Conservation (phyloP, 2,797 vertebrate species). For the Microhierax caerulescens region DNA sequence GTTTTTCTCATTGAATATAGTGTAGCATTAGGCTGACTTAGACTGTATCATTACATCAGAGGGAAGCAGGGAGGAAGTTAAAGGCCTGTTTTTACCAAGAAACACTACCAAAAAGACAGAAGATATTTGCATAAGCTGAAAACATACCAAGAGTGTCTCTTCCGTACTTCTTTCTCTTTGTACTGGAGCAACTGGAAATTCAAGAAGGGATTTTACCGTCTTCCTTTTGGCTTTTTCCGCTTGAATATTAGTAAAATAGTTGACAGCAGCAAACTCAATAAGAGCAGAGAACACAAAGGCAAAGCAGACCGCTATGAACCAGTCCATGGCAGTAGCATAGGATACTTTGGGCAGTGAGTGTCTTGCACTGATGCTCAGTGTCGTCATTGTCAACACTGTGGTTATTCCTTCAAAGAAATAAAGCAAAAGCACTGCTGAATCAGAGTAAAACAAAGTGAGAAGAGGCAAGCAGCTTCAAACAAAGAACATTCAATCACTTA, state of each 20-base stretch:
- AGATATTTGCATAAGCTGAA: not conserved
- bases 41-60: not conserved
- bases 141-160: conserved; percentile 82
- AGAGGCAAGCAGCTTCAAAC: not conserved
- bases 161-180: conserved; percentile 81
- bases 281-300: conserved; percentile 98
- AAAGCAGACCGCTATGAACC: conserved; percentile 98
- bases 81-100: not conserved
- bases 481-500: not conserved
- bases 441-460: not conserved
- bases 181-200: conserved; percentile 78
- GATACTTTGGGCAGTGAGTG: conserved; percentile 98
- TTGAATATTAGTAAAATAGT: conserved; percentile 96
- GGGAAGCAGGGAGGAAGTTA: not conserved
- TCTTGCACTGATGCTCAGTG: conserved; percentile 94
- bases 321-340: conserved; percentile 98
- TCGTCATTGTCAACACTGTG: conserved; percentile 98
- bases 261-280: conserved; percentile 97
- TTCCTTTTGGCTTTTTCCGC: conserved; percentile 90
- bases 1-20: not conserved
- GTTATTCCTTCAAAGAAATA: conserved; percentile 87
- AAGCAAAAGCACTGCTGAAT: not conserved
- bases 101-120: not conserved
- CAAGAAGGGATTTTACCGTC: conserved; percentile 81
- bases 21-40: not conserved